phyloP scores from a whole-genome alignment of 2,113 vertebrate species.

The Scatophagus argus region DNA sequence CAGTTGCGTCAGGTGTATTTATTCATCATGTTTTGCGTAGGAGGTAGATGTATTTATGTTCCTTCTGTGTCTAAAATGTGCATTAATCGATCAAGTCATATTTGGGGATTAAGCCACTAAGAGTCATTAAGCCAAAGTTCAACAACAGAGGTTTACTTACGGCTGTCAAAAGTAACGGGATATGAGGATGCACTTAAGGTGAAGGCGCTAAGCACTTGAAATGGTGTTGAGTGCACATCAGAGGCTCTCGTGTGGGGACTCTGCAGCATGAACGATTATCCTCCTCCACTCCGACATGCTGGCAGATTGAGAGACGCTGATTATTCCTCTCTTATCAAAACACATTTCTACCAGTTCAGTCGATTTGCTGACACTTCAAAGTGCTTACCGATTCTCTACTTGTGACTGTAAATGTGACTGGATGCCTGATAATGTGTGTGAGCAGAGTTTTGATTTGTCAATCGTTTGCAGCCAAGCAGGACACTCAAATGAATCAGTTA shows the following conservation, averaged over 20 bases:
- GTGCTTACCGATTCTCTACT: not conserved
- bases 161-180: not conserved
- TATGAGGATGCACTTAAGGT: constrained; percentile 17
- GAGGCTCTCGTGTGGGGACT: not conserved
- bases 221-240: constrained; percentile 6
- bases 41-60: not conserved
- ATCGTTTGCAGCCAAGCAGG: not conserved
- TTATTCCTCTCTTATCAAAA: not conserved
- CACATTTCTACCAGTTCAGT: not conserved
- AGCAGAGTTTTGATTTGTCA: not conserved
- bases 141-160: not conserved
- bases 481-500: not conserved
- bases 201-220: constrained; percentile 17
- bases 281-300: not conserved
- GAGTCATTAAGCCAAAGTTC: not conserved
- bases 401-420: not conserved
- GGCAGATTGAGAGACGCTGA: not conserved
- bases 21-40: not conserved
- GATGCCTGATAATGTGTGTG: not conserved
- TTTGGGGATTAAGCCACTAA: not conserved
- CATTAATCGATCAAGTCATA: not conserved
- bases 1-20: constrained; percentile 20
- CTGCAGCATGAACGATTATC: not conserved
- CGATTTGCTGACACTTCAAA: not conserved
- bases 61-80: not conserved